These are phyloP conservation scores for Myotis lucifugus DNA, from an alignment of 2,113 vertebrate genomes.

Conservation along the genomic window DNA sequence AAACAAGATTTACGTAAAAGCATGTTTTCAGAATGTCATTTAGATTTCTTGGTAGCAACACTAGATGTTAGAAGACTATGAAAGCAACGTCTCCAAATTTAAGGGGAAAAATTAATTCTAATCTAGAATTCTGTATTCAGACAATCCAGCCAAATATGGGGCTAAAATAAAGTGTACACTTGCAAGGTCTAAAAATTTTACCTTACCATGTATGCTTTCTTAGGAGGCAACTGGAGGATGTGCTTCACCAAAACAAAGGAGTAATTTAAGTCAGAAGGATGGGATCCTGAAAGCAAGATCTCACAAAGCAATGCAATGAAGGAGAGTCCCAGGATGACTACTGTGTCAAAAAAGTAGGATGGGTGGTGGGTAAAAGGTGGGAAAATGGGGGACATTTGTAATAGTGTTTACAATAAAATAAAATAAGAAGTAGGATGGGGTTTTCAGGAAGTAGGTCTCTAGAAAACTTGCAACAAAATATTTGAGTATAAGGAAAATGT, in stretches of 20 bases:
- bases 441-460: not conserved
- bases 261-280: not conserved
- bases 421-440: not conserved
- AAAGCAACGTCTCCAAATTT: not conserved
- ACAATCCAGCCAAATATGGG: not conserved
- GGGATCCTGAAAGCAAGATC: not conserved
- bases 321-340: not conserved
- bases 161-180: not conserved
- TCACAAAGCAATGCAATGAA: not conserved
- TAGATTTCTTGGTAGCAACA: not conserved
- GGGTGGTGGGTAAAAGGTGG: too few species aligned
- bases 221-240: constrained; percentile 28
- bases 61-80: not conserved
- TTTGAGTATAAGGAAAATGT: not conserved
- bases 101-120: not conserved
- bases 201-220: constrained; percentile 39
- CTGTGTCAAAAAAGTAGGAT: not conserved
- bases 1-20: not conserved
- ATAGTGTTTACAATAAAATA: too few species aligned
- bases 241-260: constrained; percentile 25
- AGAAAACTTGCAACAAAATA: not conserved
- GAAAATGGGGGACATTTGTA: too few species aligned
- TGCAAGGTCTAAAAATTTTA: not conserved
- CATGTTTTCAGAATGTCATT: not conserved
- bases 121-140: not conserved